Base-by-base conservation (phyloP, 2,888 invertebrate genomes). In the Lumbricus terrestris region DNA sequence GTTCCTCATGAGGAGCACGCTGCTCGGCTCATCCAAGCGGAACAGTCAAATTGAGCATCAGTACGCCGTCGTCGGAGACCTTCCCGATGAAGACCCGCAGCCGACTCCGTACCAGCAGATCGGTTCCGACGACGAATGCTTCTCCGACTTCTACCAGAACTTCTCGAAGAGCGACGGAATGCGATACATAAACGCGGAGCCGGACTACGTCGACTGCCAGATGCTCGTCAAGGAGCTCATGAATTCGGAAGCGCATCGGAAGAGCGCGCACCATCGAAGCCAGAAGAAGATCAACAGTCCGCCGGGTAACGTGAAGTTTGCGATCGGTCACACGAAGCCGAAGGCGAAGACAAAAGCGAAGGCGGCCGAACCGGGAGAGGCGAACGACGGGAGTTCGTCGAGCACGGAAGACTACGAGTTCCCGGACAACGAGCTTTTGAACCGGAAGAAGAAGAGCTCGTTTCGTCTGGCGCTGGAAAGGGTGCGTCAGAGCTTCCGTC, bases 401-500 rank as follows among this genome's bases (percentile, higher is more conserved):
- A 91, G 91, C 42, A 92, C 92, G 0, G 92, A 92, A 88, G 92
- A 92, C 83, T 92, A 92, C 89, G 92, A 92, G 54, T 91, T 91
- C 54, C 85, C 90, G n/a, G 91, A 92, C 83, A 89, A 90, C 16
- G 91, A 92, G 83, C 89, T 92, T 16, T 82, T 92, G 23, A 88
- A 89, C 20, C 90, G 92, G 29, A 92, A 92, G 91, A 92, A 92
- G 90, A 92, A 92, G 89, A 91, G 91, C 37, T 89, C 92, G 90
- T 92, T 92, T 85, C 90, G 91, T 38, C 89, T 92, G 83, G 92
- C 92, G 33, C 89, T 91, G 34, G 92, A 92, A 88, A 85, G 92
- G 23, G 90, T 92, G 47, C 91, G 91, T 37, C 91, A 92, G 89
- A 92, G 92, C 85, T 92, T 92, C 88, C 69, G 90, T 54, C 90